phyloP scores from a whole-genome alignment of 1,140 invertebrate species.

The Littorina saxatilis region DNA sequence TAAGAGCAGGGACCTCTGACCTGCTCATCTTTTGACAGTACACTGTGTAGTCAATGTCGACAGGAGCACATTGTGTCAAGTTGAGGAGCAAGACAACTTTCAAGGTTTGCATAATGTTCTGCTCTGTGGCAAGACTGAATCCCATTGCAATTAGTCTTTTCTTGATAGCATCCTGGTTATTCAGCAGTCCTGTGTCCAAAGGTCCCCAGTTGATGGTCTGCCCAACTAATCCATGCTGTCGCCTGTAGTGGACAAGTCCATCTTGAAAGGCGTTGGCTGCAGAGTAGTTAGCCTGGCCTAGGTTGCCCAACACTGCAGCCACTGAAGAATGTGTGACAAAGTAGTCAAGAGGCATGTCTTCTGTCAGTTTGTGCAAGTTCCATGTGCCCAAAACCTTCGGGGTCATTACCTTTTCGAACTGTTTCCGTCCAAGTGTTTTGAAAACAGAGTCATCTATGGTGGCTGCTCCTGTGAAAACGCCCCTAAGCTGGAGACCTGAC shows the following conservation, averaged over 20 bases:
- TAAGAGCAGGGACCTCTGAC: background rate
- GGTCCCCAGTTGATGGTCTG: constrained; percentile 56
- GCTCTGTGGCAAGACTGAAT: background rate
- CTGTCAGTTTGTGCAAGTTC: constrained; percentile 47
- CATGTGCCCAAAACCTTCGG: constrained; percentile 62
- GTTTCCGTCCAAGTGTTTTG: constrained; percentile 44
- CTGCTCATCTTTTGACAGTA: background rate
- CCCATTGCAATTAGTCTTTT: constrained; percentile 30
- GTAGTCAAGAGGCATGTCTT: constrained; percentile 47
- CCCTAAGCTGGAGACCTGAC: background rate
- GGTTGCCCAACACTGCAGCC: constrained; percentile 50
- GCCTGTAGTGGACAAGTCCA: constrained; percentile 47
- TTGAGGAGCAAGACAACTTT: constrained; percentile 15
- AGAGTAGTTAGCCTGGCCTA: constrained; percentile 55
- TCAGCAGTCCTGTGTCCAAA: constrained; percentile 46
- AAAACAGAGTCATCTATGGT: constrained; percentile 2
- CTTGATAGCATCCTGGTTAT: constrained; percentile 27
- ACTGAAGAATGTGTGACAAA: constrained; percentile 60
- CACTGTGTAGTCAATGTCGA: constrained; percentile 27
- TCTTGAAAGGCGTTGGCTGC: constrained; percentile 56
- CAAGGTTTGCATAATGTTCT: constrained; percentile 43
- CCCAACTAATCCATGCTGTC: constrained; percentile 19
- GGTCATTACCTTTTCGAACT: constrained; percentile 41
- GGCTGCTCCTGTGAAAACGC: constrained; percentile 15
- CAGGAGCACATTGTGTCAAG: constrained; percentile 22